These are phyloP conservation scores for Habroteleia sp. DNA, from an alignment of 2,888 invertebrate species.

Conservation along the genomic window DNA sequence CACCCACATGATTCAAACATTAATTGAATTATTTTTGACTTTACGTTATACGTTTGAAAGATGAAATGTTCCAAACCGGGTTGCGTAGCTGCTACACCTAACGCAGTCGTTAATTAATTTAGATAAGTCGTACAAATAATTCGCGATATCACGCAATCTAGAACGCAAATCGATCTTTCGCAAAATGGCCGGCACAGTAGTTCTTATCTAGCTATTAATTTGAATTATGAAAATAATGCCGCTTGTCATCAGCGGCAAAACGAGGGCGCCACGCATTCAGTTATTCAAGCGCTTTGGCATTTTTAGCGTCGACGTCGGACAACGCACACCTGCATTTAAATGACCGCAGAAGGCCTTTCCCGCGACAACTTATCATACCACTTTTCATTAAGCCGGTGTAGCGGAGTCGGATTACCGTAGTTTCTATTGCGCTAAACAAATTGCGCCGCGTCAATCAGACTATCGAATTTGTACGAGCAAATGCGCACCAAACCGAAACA, in stretches of 20 bases:
- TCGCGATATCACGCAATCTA: constrained; percentile 3
- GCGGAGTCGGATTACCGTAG: constrained; percentile 28
- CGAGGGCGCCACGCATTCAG: constrained; percentile 6
- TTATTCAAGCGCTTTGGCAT: constrained; percentile 4
- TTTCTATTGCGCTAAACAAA: constrained; percentile 36
- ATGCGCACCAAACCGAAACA: constrained; percentile 12
- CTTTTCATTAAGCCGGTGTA: constrained; percentile 42
- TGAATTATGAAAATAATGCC: constrained; percentile 40
- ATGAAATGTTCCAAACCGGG: too few species aligned
- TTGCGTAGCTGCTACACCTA: background rate
- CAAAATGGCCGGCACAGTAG: background rate
- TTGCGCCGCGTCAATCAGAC: constrained; percentile 35
- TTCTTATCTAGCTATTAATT: constrained; percentile 28
- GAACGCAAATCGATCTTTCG: constrained; percentile 13
- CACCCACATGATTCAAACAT: too few species aligned
- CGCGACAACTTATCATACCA: constrained; percentile 42
- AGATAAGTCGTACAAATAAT: constrained; percentile 10
- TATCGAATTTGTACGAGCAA: constrained; percentile 33
- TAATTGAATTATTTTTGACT: too few species aligned
- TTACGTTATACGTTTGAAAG: too few species aligned
- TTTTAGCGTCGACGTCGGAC: constrained; percentile 10
- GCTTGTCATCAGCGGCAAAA: constrained; percentile 14
- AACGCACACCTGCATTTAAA: constrained; percentile 21
- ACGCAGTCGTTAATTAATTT: constrained; percentile 16
- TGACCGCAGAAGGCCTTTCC: constrained; percentile 8